phyloP scores from a whole-genome alignment of 2,888 invertebrate genomes.

The Andricus curvator region DNA sequence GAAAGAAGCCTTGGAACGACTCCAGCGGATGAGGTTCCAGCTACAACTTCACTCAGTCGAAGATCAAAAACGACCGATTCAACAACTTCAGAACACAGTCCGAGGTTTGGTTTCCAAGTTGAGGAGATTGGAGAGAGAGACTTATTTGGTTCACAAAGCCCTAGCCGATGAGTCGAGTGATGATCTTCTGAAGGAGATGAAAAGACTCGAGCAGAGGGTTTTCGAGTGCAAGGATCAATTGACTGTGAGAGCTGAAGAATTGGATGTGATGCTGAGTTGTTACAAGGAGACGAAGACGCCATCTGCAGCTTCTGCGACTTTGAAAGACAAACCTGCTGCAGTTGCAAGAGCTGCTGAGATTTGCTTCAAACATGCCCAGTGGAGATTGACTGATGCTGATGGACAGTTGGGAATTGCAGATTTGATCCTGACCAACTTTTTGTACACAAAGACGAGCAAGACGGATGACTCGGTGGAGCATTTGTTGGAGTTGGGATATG shows the following conservation, averaged over 20 bases:
- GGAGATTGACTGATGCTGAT: conserved; percentile 98
- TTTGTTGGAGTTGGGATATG: conserved; percentile 96
- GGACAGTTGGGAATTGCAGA: conserved; percentile 99
- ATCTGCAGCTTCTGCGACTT: conserved; percentile 80
- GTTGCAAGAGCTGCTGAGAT: conserved; percentile 94
- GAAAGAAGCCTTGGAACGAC: conserved; percentile 92
- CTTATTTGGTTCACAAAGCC: conserved; percentile 91
- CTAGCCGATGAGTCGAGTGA: conserved; percentile 85
- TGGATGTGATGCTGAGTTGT: conserved; percentile 96
- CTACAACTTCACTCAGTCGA: conserved; percentile 94
- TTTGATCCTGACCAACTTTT: conserved; percentile 95
- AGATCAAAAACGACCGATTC: conserved; percentile 95
- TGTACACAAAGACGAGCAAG: conserved; percentile 97
- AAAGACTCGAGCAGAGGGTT: conserved; percentile 87
- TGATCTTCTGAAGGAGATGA: conserved; percentile 84
- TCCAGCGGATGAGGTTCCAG: conserved; percentile 96
- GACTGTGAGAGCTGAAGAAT: conserved; percentile 92
- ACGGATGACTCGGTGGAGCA: conserved; percentile 99
- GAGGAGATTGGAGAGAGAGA: conserved; percentile 92
- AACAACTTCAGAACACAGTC: conserved; percentile 89
- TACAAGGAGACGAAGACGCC: conserved; percentile 89
- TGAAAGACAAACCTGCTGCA: conserved; percentile 86
- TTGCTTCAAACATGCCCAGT: conserved; percentile 98
- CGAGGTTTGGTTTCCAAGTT: conserved; percentile 89
- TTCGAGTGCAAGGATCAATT: conserved; percentile 94